Evolutionary conservation across 2,113 vertebrate genomes (phyloP).

Genomic region (Aramus guarauna): DNA sequence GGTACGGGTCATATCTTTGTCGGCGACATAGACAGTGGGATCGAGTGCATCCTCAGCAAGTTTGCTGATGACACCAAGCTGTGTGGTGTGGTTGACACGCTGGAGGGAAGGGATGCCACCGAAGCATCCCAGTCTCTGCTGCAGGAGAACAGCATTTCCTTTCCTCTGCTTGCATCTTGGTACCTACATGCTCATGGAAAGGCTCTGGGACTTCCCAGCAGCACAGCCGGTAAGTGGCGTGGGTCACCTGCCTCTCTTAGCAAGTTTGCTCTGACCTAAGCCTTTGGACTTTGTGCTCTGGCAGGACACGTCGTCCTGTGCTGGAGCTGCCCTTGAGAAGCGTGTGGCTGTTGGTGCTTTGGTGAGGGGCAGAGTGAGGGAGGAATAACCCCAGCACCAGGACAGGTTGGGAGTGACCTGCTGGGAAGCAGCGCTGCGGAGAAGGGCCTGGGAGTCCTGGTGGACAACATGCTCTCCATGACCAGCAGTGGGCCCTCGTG

Average conservation of each 20-base stretch:
- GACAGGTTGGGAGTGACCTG: too few species aligned
- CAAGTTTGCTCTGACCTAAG: neutral
- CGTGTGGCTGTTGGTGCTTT: neutral
- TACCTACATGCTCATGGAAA: rapidly evolving
- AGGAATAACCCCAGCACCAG: too few species aligned
- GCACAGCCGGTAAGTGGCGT: neutral
- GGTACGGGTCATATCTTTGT: too few species aligned
- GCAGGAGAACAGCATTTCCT: rapidly evolving
- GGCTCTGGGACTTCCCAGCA: neutral
- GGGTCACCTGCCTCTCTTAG: neutral
- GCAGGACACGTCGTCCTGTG: neutral
- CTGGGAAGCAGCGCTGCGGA: too few species aligned
- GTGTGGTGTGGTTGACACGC: too few species aligned
- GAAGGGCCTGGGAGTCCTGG: too few species aligned
- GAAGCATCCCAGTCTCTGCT: neutral
- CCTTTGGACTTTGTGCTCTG: neutral
- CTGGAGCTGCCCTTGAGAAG: neutral
- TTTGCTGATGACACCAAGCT: too few species aligned
- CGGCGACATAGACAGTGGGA: too few species aligned
- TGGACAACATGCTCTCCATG: too few species aligned
- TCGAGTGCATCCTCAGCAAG: too few species aligned
- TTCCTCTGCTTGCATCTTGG: rapidly evolving
- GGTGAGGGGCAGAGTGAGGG: neutral
- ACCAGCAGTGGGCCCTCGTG: too few species aligned
- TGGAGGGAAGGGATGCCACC: too few species aligned